Evolutionary conservation across 1,140 invertebrate genomes (phyloP), one percentile per base, ranked within the genome.

Genomic region (honey bee (Apis mellifera)): DNA sequence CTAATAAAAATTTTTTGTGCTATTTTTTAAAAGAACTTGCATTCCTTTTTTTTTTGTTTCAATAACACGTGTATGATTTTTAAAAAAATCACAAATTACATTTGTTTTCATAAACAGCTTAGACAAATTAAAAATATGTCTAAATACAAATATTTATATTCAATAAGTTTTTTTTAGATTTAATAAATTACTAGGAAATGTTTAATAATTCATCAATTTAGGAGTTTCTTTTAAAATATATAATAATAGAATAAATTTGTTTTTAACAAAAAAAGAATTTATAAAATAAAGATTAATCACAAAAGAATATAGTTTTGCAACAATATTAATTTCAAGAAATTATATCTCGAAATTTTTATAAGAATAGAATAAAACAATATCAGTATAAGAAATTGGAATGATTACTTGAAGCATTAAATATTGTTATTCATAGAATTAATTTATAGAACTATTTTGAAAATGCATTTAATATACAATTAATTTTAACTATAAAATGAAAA

Each of bases 331-430:
- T 42, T 66, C 8, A 66, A 71, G 71, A 52, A 54, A 54, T 42
- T 42, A 55, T 55, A 55, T n/a, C 26, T 59, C 9, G n/a, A 60
- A 71, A 55, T 72, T 65, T 60, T 2, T 57, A 26, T 21, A 66
- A 32, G 21, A 74, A 77, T 23, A 48, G 19, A 48, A 60, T 48
- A 48, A 84, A 50, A 65, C 42, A 73, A n/a, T 72, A 71, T 26
- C 11, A 60, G 62, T 59, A 60, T 12, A 42, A 23, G 59, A 60
- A 52, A 78, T 66, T 60, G 78, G 66, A 57, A 76, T 76, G 76
- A 54, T 82, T 76, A 71, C 62, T 76, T 76, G 54, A 23, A 21
- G n/a, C 0, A 54, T 62, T 72, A 62, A 52, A 62, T 21, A 42
- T 70, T 48, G 26, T 70, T 26, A 26, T 60, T 66, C 9, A 19